Conservation (phyloP, 1,140 invertebrate species). For the Oncopodura yosiiana region DNA sequence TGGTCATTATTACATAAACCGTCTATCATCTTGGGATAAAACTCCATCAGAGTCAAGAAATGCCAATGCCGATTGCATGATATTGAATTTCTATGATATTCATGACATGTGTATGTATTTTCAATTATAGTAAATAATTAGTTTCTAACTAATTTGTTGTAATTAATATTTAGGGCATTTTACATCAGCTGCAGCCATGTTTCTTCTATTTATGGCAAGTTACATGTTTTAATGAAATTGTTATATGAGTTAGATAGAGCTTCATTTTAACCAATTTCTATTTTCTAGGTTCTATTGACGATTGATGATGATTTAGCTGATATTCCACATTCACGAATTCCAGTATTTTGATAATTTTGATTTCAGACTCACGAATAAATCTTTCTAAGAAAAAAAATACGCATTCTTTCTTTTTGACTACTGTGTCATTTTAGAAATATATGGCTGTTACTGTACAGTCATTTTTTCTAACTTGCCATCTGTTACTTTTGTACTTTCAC, state of each 20-base stretch:
- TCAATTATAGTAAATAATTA: not conserved
- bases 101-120: slow-evolving; percentile 26
- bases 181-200: slow-evolving; percentile 18
- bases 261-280: not conserved
- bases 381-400: too few relatives aligned
- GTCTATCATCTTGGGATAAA: slow-evolving; percentile 25
- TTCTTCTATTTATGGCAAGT: slow-evolving; percentile 29
- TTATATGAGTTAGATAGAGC: not conserved
- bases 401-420: too few relatives aligned
- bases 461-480: too few relatives aligned
- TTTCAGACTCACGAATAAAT: too few relatives aligned
- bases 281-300: slow-evolving; percentile 26
- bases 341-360: slow-evolving; percentile 23
- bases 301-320: slow-evolving; percentile 31
- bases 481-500: too few relatives aligned
- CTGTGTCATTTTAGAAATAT: too few relatives aligned
- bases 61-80: slow-evolving; percentile 19
- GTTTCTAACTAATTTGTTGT: not conserved
- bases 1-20: slow-evolving; percentile 21
- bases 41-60: slow-evolving; percentile 29
- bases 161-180: slow-evolving; percentile 24
- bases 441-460: too few relatives aligned
- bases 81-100: slow-evolving; percentile 26
- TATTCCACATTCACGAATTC: slow-evolving; percentile 23
- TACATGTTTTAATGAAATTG: not conserved